Conservation (phyloP, 2,888 invertebrate species). For the Myopa testacea region DNA sequence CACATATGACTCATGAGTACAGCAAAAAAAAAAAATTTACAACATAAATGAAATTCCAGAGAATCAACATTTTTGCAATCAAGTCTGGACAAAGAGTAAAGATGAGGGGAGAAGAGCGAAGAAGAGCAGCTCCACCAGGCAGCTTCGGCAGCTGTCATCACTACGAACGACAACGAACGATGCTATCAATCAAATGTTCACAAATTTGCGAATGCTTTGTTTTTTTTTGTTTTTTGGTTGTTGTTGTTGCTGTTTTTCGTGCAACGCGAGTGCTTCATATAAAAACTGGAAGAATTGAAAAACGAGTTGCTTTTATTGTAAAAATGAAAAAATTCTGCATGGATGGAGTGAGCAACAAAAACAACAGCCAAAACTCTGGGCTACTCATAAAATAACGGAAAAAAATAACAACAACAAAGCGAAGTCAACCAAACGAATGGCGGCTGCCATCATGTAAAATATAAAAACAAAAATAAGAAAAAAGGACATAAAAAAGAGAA, state of each 20-base stretch:
- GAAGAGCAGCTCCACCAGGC: not conserved
- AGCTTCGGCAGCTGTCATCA: no score
- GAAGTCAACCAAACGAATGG: not conserved
- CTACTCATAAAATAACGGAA: not conserved
- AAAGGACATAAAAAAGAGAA: not conserved
- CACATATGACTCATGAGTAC: no score
- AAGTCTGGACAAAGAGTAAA: not conserved
- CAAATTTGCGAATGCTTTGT: slow-evolving; percentile 4
- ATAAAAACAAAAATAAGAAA: not conserved
- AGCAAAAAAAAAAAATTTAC: not conserved
- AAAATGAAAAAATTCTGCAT: not conserved
- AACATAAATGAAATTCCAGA: slow-evolving; percentile 5
- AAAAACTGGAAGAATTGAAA: not conserved
- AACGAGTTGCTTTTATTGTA: not conserved
- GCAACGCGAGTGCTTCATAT: not conserved
- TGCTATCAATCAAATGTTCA: slow-evolving; percentile 18
- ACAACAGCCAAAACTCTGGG: not conserved
- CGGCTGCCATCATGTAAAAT: not conserved
- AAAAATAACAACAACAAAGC: not conserved
- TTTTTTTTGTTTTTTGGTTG: no score
- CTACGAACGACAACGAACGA: not conserved
- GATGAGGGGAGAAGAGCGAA: not conserved
- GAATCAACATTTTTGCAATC: not conserved
- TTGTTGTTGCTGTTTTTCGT: not conserved
- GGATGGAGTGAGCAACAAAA: not conserved